Evolutionary conservation across 1,140 invertebrate species (phyloP), one percentile per base, ranked within the genome.

Genomic region (Cyclina sinensis): DNA sequence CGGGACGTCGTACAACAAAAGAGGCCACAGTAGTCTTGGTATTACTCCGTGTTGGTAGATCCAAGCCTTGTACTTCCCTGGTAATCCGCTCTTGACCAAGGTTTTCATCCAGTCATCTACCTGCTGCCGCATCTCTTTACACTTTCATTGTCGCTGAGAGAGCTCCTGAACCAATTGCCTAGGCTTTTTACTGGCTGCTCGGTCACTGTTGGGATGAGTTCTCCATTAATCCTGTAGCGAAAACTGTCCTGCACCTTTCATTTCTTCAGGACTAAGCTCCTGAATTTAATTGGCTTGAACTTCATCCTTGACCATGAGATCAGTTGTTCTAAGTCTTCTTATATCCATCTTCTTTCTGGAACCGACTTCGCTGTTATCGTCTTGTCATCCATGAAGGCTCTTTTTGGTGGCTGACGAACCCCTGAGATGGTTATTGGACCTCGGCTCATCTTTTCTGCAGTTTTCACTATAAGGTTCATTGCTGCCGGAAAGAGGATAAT

Each of bases 321-420:
- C 1, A 81, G 37, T 14, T 81, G 65, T n/a, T 65, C 57, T 18
- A 68, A 27, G n/a, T 86, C 65, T n/a, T 82, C 3, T 14, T 86
- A 37, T 32, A 54, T 86, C 82, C 62, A 86, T 11, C 27, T 39
- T 37, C 16, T 78, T 68, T 90, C 76, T 14, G 80, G 21, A 24
- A 59, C 4, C 1, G 74, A 84, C 74, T 74, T 84, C 18, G 76
- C 46, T 7, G 48, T 89, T 1, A 89, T 39, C 0, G 82, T 89
- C 74, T 81, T 86, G 39, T 86, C 82, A 35, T 86, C 88, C 83
- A 86, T 86, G n/a, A 89, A 89, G 9, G 48, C 82, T 37, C 76
- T 89, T 14, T 21, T 59, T 18, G 76, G 76, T 18, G 51, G 84
- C 16, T 86, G 84, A 39, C 48, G 21, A 80, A 43, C n/a, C 30